Percentiles rank a stretch among this genome's conserved stretches.
Evolutionary conservation across 2,888 invertebrate genomes (phyloP).

Genomic region (Xestoiulus laeticollis): DNA sequence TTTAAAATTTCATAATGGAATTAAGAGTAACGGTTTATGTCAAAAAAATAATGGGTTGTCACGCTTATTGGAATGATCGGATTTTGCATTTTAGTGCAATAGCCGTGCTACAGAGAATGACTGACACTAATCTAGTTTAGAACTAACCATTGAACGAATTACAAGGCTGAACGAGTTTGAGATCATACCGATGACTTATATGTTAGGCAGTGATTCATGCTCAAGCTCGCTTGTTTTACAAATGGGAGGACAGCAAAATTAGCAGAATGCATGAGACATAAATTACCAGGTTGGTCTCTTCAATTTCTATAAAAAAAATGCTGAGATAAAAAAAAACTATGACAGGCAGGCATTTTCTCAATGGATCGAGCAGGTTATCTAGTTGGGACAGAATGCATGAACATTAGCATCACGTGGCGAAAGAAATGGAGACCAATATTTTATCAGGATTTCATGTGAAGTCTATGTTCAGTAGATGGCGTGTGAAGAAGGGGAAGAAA

Average conservation of each 20-base stretch:
- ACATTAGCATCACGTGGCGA: slow-evolving; percentile 47
- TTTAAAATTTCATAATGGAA: not conserved
- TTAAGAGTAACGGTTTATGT: not conserved
- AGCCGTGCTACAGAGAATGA: not conserved
- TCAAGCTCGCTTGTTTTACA: not conserved
- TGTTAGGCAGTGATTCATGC: not conserved
- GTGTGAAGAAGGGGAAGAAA: slow-evolving; percentile 8
- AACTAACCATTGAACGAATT: not conserved
- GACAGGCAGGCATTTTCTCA: slow-evolving; percentile 11
- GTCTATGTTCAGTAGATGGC: slow-evolving; percentile 36
- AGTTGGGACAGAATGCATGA: not conserved
- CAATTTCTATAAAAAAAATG: slow-evolving; percentile 11
- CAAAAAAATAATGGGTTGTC: not conserved
- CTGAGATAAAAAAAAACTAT: slow-evolving; percentile 2
- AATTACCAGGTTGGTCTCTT: slow-evolving; percentile 26
- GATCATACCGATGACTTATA: slow-evolving; percentile 7
- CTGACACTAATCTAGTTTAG: slow-evolving; percentile 11
- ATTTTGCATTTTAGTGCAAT: not conserved
- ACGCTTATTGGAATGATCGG: not conserved
- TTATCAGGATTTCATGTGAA: slow-evolving; percentile 45
- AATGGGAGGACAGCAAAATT: slow-evolving; percentile 17
- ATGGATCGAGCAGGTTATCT: slow-evolving; percentile 26
- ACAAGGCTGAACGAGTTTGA: not conserved
- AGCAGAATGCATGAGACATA: slow-evolving; percentile 26
- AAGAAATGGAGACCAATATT: slow-evolving; percentile 49